These are phyloP conservation scores for Apodemus agrarius DNA, from an alignment of 2,797 vertebrate species.

Conservation along the genomic window DNA sequence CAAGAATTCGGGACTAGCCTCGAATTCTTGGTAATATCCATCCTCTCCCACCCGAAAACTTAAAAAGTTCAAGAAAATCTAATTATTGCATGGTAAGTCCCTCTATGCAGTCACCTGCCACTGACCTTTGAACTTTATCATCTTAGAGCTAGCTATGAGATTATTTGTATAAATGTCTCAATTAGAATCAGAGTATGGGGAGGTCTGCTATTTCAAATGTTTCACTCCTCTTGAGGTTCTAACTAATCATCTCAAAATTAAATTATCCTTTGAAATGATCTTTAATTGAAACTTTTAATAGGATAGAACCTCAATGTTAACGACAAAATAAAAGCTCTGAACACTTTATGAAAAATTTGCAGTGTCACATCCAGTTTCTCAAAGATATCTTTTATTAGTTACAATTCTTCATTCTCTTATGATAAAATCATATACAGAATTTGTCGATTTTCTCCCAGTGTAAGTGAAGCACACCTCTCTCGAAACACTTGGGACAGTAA, in stretches of 20 bases:
- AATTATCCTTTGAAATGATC: not conserved
- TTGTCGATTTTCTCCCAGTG: not conserved
- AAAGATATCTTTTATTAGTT: not conserved
- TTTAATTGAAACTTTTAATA: constrained; percentile 19
- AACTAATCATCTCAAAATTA: constrained; percentile 44
- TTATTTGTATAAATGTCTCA: constrained; percentile 40
- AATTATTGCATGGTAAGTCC: not conserved
- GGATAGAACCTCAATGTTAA: constrained; percentile 8
- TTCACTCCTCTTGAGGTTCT: constrained; percentile 30
- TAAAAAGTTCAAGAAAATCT: not conserved
- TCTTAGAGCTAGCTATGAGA: not conserved
- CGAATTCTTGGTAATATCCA: not conserved
- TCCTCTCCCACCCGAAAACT: not conserved
- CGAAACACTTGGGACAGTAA: not conserved
- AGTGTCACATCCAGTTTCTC: not conserved
- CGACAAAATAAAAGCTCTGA: not conserved
- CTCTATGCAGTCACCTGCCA: constrained; percentile 10
- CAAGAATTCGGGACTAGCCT: not conserved
- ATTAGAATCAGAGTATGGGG: constrained; percentile 33
- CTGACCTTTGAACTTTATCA: not conserved
- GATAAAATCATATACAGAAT: not conserved
- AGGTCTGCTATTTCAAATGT: constrained; percentile 22
- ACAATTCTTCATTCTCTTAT: constrained; percentile 7
- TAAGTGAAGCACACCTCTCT: not conserved
- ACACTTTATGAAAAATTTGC: constrained; percentile 3